These are phyloP conservation scores for Anticlea derivata DNA, from an alignment of 2,888 invertebrate genomes.

Conservation along the genomic window DNA sequence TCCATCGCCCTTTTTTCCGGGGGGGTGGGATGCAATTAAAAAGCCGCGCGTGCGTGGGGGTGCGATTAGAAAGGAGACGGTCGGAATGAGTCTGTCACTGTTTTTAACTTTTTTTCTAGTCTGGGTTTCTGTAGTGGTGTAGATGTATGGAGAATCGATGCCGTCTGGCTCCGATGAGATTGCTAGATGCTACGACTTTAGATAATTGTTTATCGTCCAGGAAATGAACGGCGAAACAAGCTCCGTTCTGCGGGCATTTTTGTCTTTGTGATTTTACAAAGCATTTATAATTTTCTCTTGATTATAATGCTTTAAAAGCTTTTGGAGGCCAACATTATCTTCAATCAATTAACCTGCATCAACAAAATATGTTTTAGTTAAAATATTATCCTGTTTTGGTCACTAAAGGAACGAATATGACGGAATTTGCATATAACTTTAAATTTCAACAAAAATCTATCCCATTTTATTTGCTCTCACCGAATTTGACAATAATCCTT, in stretches of 20 bases:
- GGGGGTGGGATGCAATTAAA: conserved; percentile 81
- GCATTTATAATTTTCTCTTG: too few relatives aligned
- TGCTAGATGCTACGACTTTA: conserved; percentile 26
- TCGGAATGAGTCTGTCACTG: conserved; percentile 78
- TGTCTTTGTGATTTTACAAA: background rate
- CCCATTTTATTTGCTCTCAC: conserved; percentile 14
- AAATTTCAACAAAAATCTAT: conserved; percentile 5
- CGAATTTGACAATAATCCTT: conserved; percentile 28
- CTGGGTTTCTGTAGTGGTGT: conserved; percentile 58
- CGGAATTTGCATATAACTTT: too few relatives aligned
- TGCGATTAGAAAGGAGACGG: conserved; percentile 81
- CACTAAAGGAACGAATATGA: too few relatives aligned
- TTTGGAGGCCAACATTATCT: too few relatives aligned
- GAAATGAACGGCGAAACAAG: conserved; percentile 22
- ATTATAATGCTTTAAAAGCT: too few relatives aligned
- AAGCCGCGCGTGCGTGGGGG: conserved; percentile 82
- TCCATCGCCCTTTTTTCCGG: conserved; percentile 82
- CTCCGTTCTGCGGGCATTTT: conserved; percentile 7
- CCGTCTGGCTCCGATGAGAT: conserved; percentile 48
- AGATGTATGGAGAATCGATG: conserved; percentile 63
- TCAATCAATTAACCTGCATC: too few relatives aligned
- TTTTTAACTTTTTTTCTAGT: conserved; percentile 81
- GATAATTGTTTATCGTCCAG: conserved; percentile 30
- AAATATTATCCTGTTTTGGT: too few relatives aligned
- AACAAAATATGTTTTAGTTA: too few relatives aligned